These are phyloP conservation scores for Linnaemya vulpina DNA, from an alignment of 2,888 invertebrate species.

Conservation along the genomic window DNA sequence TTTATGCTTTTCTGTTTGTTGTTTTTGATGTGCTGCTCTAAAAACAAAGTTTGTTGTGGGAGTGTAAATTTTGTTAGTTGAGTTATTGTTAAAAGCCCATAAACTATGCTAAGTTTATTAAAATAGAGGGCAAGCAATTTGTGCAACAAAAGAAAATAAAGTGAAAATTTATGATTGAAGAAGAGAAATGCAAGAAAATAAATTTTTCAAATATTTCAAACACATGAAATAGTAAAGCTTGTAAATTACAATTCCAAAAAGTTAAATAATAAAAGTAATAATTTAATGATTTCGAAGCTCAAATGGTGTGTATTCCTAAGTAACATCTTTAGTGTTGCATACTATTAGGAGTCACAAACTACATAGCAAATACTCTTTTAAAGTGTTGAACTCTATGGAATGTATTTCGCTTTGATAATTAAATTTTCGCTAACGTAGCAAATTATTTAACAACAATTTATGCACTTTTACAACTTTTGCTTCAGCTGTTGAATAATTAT, in stretches of 20 bases:
- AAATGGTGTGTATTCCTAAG: too few species aligned
- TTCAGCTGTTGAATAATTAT: not conserved
- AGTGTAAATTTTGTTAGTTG: constrained; percentile 67
- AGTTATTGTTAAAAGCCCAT: constrained; percentile 66
- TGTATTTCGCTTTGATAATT: not conserved
- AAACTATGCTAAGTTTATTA: constrained; percentile 70
- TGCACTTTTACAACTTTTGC: not conserved
- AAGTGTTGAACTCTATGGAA: not conserved
- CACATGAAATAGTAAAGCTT: not conserved
- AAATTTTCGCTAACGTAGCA: not conserved
- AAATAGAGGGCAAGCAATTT: constrained; percentile 61
- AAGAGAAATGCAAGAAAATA: constrained; percentile 21
- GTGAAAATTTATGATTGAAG: constrained; percentile 15
- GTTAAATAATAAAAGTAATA: too few species aligned
- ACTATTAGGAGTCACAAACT: too few species aligned
- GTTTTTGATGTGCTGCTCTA: not conserved
- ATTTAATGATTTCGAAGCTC: too few species aligned
- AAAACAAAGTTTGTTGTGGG: constrained; percentile 47
- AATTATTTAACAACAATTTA: constrained; percentile 35
- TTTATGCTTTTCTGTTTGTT: constrained; percentile 38
- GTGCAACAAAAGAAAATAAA: constrained; percentile 37
- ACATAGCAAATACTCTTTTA: not conserved
- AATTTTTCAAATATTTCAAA: constrained; percentile 20
- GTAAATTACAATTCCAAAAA: too few species aligned
- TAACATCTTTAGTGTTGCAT: too few species aligned